Base-by-base conservation (phyloP, 2,113 vertebrate species). In the Phalacrocorax brasilianus region DNA sequence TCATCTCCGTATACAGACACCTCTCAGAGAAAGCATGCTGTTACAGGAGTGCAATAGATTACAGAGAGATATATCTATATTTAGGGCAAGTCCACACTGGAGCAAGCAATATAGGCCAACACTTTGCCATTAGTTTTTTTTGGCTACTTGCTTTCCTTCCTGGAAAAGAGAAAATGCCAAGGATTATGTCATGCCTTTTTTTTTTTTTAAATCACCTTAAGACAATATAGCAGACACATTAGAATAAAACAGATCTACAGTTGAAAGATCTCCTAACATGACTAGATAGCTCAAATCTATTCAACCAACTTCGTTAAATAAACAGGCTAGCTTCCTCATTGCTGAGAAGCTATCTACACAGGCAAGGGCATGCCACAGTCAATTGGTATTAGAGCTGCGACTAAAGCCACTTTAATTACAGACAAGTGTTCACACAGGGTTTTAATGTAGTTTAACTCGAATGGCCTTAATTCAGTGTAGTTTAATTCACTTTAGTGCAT, bases 401-500 rank as follows among this genome's bases (percentile, higher is more conserved):
- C 94, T 96, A 91, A 93, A 91, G 77, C 89, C 93, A 82, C 81
- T 82, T 70, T 62, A 95, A 93, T 85, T 91, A 96, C 74, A 96
- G 93, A 75, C 50, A 74, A 91, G 62, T 53, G 66, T 96, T 96
- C 95, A 96, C 95, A 95, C 66, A 82, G 89, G 56, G 70, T 14
- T 94, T 96, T 94, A 82, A 76, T 32, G 71, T 45, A 89, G 81
- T 94, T 94, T 91, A 94, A 91, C 90, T 70, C 76, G 72, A 91
- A 94, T 35, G 55, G 92, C 50, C 85, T 92, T 82, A 93, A 87
- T 91, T 97, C 93, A 85, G 80, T 63, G 62, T 73, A 85, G 84
- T 87, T 95, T 92, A 95, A 95, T 95, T 97, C 94, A 89, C 84
- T 97, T 97, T 91, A 96, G 91, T 82, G 67, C 42, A 87, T 77